Evolutionary conservation across 2,113 vertebrate species (phyloP).

Genomic region (Amia ocellicauda): DNA sequence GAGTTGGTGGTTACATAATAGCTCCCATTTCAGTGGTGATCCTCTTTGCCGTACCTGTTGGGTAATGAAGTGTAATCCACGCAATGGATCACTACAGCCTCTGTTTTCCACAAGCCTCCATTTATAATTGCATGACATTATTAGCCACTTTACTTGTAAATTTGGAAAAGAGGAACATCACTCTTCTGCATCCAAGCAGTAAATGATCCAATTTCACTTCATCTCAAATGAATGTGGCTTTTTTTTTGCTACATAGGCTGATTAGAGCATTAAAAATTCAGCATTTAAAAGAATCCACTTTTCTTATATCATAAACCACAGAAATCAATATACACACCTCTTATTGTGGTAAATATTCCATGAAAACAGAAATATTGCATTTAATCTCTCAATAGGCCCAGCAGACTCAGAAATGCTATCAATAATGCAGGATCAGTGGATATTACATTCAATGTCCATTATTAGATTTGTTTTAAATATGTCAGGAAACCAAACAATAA

Average conservation of each 20-base stretch:
- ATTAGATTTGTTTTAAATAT: slow-evolving; percentile 48
- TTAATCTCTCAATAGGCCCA: slow-evolving; percentile 48
- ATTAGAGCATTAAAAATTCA: slow-evolving; percentile 43
- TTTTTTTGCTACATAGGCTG: slow-evolving; percentile 32
- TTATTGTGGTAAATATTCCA: slow-evolving; percentile 50
- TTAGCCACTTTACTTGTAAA: slow-evolving; percentile 72
- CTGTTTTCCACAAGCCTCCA: slow-evolving; percentile 56
- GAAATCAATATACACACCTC: slow-evolving; percentile 43
- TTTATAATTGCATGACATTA: slow-evolving; percentile 72
- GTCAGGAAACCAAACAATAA: slow-evolving; percentile 29
- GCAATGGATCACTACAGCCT: slow-evolving; percentile 58
- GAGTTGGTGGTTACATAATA: slow-evolving; percentile 52
- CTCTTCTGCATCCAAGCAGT: slow-evolving; percentile 71
- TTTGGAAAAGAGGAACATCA: slow-evolving; percentile 66
- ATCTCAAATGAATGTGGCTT: slow-evolving; percentile 57
- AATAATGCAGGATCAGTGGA: slow-evolving; percentile 41
- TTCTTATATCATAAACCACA: slow-evolving; percentile 36
- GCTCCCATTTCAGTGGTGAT: slow-evolving; percentile 56
- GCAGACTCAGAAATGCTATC: slow-evolving; percentile 41
- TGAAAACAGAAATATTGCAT: slow-evolving; percentile 49
- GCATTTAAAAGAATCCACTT: slow-evolving; percentile 31
- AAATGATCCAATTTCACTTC: slow-evolving; percentile 72
- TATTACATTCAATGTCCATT: slow-evolving; percentile 42
- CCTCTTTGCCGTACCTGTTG: slow-evolving; percentile 45
- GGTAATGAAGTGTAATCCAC: slow-evolving; percentile 63